A percentile compares a stretch with the other conserved stretches of the same genome.
phyloP scores from a whole-genome alignment of 2,888 invertebrate species.

The Acanthococcus lagerstroemiae region DNA sequence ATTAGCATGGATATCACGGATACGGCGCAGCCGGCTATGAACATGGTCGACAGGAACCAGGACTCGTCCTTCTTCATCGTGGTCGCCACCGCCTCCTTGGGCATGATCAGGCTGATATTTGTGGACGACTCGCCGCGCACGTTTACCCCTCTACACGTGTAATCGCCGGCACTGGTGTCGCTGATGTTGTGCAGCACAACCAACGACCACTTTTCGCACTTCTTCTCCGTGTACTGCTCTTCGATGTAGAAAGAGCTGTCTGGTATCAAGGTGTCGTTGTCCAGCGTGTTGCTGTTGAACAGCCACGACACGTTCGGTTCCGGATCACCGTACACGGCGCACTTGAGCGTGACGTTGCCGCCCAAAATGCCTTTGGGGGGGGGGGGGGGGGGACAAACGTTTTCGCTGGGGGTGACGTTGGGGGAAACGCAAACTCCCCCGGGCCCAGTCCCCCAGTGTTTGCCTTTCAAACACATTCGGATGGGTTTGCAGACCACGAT shows the following conservation, averaged over 20 bases:
- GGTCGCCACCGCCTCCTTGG: slow-evolving; percentile 63
- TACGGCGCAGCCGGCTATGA: slow-evolving; percentile 60
- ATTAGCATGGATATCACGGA: slow-evolving; percentile 54
- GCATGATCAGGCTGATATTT: slow-evolving; percentile 52
- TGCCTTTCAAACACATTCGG: slow-evolving; percentile 59
- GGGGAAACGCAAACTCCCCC: too few species aligned
- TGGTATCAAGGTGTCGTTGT: slow-evolving; percentile 23
- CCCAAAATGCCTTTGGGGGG: slow-evolving; percentile 69
- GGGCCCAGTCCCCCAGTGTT: slow-evolving; percentile 71
- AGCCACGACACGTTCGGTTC: slow-evolving; percentile 74
- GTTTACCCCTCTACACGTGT: slow-evolving; percentile 70
- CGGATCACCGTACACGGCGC: slow-evolving; percentile 71
- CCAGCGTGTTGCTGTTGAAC: slow-evolving; percentile 52
- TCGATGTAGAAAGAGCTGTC: slow-evolving; percentile 37
- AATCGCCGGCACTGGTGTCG: slow-evolving; percentile 71
- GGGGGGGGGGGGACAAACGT: too few species aligned
- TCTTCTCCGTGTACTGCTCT: slow-evolving; percentile 27
- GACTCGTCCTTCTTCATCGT: slow-evolving; percentile 63
- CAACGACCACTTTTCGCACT: slow-evolving; percentile 55
- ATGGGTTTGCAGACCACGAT: slow-evolving; percentile 60
- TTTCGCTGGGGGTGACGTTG: slow-evolving; percentile 48
- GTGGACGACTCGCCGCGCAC: slow-evolving; percentile 45
- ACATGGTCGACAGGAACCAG: slow-evolving; percentile 59
- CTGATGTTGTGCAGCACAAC: slow-evolving; percentile 72
- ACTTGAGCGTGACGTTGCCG: slow-evolving; percentile 69